These are phyloP conservation scores for Venustaconcha ellipsiformis DNA, from an alignment of 1,140 invertebrate species.

Conservation along the genomic window DNA sequence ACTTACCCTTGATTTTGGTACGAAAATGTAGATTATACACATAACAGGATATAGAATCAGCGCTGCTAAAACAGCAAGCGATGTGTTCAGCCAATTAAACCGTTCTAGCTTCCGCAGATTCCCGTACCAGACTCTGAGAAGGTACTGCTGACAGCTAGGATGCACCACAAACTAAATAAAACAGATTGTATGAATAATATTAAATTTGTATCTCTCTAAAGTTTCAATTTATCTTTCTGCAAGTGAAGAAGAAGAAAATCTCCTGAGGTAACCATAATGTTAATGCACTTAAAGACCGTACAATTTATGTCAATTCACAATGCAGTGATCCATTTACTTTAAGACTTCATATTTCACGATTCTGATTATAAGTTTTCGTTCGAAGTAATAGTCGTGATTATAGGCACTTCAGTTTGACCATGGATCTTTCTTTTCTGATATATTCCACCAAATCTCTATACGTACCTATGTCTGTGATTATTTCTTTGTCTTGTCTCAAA, in stretches of 20 bases:
- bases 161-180: conserved; percentile 65
- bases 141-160: conserved; percentile 63
- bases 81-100: conserved; percentile 19
- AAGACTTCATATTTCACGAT: too few species aligned
- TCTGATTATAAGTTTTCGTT: too few species aligned
- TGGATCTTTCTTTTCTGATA: too few species aligned
- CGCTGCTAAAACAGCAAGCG: conserved; percentile 29
- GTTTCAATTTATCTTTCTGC: too few species aligned
- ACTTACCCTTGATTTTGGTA: conserved; percentile 40
- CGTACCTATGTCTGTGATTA: too few species aligned
- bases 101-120: conserved; percentile 41
- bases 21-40: conserved; percentile 39
- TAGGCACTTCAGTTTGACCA: too few species aligned
- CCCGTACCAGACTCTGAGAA: conserved; percentile 68
- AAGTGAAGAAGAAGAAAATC: neutral
- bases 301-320: neutral
- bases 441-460: too few species aligned
- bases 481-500: too few species aligned
- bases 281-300: neutral
- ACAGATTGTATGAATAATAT: neutral
- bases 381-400: too few species aligned
- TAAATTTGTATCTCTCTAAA: too few species aligned
- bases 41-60: conserved; percentile 48
- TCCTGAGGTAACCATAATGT: neutral
- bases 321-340: too few species aligned